Conservation (phyloP, 2,113 vertebrate species). For the Anas platyrhynchos region DNA sequence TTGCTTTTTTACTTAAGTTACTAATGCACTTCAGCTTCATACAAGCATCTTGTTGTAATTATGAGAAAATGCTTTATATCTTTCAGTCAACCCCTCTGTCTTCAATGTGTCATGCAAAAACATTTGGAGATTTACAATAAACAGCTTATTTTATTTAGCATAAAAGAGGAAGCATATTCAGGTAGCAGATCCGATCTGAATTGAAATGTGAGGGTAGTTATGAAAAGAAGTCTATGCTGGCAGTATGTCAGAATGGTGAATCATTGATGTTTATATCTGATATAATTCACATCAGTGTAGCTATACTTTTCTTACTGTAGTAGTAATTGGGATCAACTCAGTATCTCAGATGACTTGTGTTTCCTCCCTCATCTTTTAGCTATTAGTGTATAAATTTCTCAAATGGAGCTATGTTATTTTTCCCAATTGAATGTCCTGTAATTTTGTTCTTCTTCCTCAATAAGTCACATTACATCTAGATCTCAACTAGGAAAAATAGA, state of each 20-base stretch:
- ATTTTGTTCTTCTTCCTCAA: not conserved
- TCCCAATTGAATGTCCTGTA: not conserved
- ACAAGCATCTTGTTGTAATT: not conserved
- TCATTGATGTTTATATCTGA: not conserved
- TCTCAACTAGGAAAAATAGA: not conserved
- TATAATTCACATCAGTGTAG: not conserved
- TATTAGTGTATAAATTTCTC: not conserved
- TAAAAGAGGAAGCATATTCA: not conserved
- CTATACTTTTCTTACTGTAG: conserved; percentile 2
- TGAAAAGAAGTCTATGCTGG: not conserved
- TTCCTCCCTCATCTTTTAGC: not conserved
- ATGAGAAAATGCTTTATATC: not conserved
- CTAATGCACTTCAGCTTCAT: not conserved
- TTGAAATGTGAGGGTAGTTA: not conserved
- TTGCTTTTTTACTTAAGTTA: not conserved
- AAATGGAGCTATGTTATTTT: not conserved
- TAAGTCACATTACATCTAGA: not conserved
- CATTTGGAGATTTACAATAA: not conserved
- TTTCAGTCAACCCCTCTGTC: not conserved
- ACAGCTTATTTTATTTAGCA: not conserved
- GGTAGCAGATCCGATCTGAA: not conserved
- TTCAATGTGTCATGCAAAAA: not conserved
- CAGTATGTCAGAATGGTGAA: not conserved
- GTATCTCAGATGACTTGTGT: not conserved
- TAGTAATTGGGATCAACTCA: not conserved